A percentile compares a stretch with the other conserved stretches of the same genome.
Evolutionary conservation across 2,888 invertebrate genomes (phyloP).

Genomic region (Drosophila rellima): DNA sequence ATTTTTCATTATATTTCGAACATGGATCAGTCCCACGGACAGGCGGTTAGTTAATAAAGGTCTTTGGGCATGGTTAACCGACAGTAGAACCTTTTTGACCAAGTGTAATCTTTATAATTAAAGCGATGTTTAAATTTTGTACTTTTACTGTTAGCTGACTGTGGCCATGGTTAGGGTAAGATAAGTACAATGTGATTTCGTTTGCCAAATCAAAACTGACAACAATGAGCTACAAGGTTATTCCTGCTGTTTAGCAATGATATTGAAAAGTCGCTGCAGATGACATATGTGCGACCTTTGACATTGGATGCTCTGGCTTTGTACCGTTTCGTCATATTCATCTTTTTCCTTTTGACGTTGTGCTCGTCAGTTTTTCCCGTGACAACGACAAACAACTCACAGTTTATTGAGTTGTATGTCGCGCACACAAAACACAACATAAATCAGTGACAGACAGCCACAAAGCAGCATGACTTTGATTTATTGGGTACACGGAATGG

Average conservation of each 20-base stretch:
- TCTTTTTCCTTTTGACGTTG: constrained; percentile 40
- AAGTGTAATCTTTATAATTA: constrained; percentile 24
- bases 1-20: constrained; percentile 19
- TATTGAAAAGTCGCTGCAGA: constrained; percentile 38
- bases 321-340: constrained; percentile 53
- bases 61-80: constrained; percentile 1
- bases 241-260: constrained; percentile 25
- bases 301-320: constrained; percentile 52
- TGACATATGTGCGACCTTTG: constrained; percentile 60
- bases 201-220: constrained; percentile 48
- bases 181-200: constrained; percentile 13
- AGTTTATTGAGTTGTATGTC: constrained; percentile 65
- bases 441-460: constrained; percentile 60
- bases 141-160: constrained; percentile 3
- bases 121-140: constrained; percentile 12
- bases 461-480: constrained; percentile 49
- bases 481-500: constrained; percentile 50
- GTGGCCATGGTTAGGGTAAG: constrained; percentile 1
- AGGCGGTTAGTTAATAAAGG: constrained; percentile 45
- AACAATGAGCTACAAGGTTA: background rate
- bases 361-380: constrained; percentile 43
- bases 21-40: constrained; percentile 30
- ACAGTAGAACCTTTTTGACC: constrained; percentile 5
- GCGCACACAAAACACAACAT: constrained; percentile 48
- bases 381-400: constrained; percentile 26